These are phyloP conservation scores for Rhinichthys osculus DNA, from an alignment of 2,797 vertebrate species.

Conservation along the genomic window DNA sequence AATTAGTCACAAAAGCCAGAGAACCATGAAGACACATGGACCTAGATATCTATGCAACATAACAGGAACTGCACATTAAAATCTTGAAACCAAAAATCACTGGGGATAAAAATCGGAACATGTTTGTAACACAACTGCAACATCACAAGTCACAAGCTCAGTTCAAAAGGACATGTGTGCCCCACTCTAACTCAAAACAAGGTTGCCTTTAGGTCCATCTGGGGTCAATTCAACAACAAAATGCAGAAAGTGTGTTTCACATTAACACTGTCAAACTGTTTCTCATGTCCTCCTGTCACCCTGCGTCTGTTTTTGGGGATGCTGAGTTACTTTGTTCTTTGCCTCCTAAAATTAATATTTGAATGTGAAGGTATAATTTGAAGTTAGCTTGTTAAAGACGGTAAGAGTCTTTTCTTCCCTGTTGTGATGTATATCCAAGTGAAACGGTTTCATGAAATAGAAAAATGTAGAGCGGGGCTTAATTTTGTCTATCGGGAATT, in stretches of 20 bases:
- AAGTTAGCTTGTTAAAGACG: not conserved
- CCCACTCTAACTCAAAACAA: constrained; percentile 18
- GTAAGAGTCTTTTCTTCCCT: not conserved
- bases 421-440: not conserved
- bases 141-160: constrained; percentile 9
- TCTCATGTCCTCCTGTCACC: constrained; percentile 45
- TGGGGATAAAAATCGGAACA: constrained; percentile 7
- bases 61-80: constrained; percentile 22
- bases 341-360: constrained; percentile 3
- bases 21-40: not conserved
- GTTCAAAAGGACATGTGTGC: constrained; percentile 44
- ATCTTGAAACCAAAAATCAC: constrained; percentile 12
- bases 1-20: constrained; percentile 24
- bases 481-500: not conserved
- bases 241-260: constrained; percentile 36
- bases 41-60: not conserved
- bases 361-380: not conserved
- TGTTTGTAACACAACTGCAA: constrained; percentile 14
- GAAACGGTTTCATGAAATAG: not conserved
- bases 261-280: constrained; percentile 42
- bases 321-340: constrained; percentile 9
- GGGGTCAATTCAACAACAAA: constrained; percentile 42
- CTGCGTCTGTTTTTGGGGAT: not conserved
- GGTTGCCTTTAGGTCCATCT: constrained; percentile 39
- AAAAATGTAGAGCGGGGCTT: not conserved